A percentile compares a stretch with the other conserved stretches of the same genome.
Conservation (phyloP, 1,140 invertebrate genomes). For the Cyrtorhinus lividipennis region DNA sequence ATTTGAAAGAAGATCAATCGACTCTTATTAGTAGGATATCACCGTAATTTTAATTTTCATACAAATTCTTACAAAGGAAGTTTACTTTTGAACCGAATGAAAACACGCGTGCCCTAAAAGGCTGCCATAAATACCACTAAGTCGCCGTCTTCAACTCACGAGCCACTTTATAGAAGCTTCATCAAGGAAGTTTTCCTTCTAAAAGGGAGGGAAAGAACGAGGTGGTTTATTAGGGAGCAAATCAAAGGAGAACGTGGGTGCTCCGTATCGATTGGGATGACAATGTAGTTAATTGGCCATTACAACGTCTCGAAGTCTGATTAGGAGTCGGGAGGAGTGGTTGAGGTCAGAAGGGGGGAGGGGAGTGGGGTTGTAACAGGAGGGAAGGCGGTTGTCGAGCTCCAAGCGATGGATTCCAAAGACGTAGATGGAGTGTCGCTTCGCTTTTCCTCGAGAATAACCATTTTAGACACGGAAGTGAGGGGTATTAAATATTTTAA, state of each 20-base stretch:
- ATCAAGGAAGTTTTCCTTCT: too few relatives aligned
- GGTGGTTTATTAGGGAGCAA: background rate
- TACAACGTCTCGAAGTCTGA: slow-evolving; percentile 4
- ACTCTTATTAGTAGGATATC: too few relatives aligned
- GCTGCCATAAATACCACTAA: too few relatives aligned
- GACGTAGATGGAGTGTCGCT: background rate
- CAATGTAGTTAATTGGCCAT: slow-evolving; percentile 9
- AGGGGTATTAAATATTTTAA: too few relatives aligned
- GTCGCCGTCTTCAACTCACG: too few relatives aligned
- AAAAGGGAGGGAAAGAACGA: background rate
- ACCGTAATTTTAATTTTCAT: too few relatives aligned
- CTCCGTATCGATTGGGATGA: slow-evolving; percentile 2
- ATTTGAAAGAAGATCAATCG: too few relatives aligned
- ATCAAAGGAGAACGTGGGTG: slow-evolving; percentile 1
- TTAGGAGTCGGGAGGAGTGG: background rate
- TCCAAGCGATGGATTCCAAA: background rate
- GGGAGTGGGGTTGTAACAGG: background rate
- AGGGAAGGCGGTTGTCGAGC: background rate
- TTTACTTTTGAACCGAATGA: too few relatives aligned
- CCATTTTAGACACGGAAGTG: too few relatives aligned
- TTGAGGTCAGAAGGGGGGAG: background rate
- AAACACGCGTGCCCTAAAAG: too few relatives aligned
- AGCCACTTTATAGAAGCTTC: too few relatives aligned
- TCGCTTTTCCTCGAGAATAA: background rate
- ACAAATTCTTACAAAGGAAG: too few relatives aligned